Percentiles rank a stretch among this genome's conserved stretches.
These are phyloP conservation scores for Amphilophus citrinellus DNA, from an alignment of 2,113 vertebrate genomes.

Conservation along the genomic window DNA sequence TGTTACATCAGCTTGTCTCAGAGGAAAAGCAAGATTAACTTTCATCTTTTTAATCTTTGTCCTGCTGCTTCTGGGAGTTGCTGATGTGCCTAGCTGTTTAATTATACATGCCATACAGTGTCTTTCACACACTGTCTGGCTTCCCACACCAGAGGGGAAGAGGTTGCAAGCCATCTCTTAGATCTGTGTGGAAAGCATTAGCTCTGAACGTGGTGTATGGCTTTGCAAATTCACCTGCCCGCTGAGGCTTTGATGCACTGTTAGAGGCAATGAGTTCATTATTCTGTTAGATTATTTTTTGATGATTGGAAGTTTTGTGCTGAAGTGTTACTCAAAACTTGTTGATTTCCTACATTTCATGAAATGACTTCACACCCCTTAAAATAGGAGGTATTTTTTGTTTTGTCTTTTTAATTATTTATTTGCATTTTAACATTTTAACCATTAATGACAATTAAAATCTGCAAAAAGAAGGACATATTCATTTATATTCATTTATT, in stretches of 20 bases:
- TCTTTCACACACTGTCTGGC: conserved; percentile 41
- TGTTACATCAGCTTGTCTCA: conserved; percentile 65
- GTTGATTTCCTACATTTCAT: background rate
- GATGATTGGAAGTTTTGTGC: background rate
- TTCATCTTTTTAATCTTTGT: conserved; percentile 66
- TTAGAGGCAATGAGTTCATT: background rate
- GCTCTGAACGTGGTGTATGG: background rate
- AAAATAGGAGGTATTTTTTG: background rate
- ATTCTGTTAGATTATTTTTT: background rate
- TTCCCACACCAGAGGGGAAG: conserved; percentile 13
- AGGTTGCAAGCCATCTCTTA: conserved; percentile 2
- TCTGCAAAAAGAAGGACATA: background rate
- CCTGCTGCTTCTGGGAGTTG: conserved; percentile 56
- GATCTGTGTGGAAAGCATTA: conserved; percentile 6
- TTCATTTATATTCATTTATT: background rate
- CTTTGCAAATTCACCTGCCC: conserved; percentile 8
- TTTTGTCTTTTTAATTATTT: background rate
- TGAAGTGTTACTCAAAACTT: background rate
- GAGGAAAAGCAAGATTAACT: conserved; percentile 56
- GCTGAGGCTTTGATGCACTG: background rate
- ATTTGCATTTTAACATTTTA: background rate
- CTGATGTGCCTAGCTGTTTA: conserved; percentile 57
- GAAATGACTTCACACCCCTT: background rate
- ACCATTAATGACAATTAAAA: background rate
- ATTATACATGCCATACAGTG: conserved; percentile 60